Conservation (phyloP, 1,140 invertebrate genomes). For the Drosophila bocki region DNA sequence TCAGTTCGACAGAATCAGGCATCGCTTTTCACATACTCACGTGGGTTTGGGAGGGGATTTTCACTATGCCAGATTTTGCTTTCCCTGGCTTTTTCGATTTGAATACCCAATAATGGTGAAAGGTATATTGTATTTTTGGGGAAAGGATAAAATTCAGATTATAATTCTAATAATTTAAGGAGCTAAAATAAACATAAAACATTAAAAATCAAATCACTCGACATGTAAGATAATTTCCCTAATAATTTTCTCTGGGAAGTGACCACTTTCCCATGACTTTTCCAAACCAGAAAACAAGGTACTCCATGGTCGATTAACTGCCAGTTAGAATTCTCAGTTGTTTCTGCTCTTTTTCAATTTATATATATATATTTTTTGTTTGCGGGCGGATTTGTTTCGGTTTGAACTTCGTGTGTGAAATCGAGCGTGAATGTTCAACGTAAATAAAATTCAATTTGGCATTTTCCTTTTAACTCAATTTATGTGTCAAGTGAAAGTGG, state of each 20-base stretch:
- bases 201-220: neutral
- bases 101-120: neutral
- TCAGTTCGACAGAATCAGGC: conserved; percentile 6
- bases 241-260: no score
- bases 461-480: conserved; percentile 76
- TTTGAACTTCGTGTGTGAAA: conserved; percentile 54
- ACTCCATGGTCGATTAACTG: conserved; percentile 2
- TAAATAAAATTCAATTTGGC: conserved; percentile 77
- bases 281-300: neutral
- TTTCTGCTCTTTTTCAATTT: conserved; percentile 16
- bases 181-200: no score
- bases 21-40: neutral
- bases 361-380: conserved; percentile 7
- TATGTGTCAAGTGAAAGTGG: conserved; percentile 69
- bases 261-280: neutral
- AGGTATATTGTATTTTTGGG: neutral
- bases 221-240: no score
- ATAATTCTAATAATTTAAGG: no score
- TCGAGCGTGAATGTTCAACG: conserved; percentile 65
- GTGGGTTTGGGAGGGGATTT: neutral
- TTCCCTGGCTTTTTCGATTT: conserved; percentile 16
- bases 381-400: conserved; percentile 38
- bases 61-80: conserved; percentile 22
- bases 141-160: neutral
- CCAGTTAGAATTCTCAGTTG: neutral